Evolutionary conservation across 2,797 vertebrate genomes (phyloP).

Genomic region (Myoxocephalus aenaeus): DNA sequence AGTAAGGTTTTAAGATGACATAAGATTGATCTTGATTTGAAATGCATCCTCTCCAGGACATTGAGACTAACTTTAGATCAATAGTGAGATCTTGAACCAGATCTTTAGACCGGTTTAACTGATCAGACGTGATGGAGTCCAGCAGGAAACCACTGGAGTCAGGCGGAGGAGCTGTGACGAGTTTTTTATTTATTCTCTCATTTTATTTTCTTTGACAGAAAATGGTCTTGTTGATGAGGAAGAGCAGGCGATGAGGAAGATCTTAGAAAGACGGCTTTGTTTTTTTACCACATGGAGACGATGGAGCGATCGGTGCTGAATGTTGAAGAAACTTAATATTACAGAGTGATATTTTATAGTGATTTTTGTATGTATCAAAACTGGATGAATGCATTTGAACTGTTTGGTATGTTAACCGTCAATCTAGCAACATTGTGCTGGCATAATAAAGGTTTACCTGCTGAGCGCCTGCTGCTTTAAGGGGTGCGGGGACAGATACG

Average conservation of each 20-base stretch:
- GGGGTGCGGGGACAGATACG: too few species aligned
- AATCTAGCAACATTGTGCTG: slow-evolving; percentile 80
- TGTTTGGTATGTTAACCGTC: slow-evolving; percentile 80
- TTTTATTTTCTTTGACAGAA: slow-evolving; percentile 76
- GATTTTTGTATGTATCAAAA: slow-evolving; percentile 81
- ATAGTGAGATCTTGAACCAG: too few species aligned
- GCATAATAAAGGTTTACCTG: slow-evolving; percentile 79
- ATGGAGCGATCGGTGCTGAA: slow-evolving; percentile 56
- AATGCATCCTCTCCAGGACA: too few species aligned
- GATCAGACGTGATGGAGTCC: too few species aligned
- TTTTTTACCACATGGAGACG: slow-evolving; percentile 54
- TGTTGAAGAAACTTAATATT: slow-evolving; percentile 67
- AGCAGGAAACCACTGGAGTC: background rate
- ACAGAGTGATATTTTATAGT: slow-evolving; percentile 82
- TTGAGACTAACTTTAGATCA: too few species aligned
- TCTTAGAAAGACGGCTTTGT: slow-evolving; percentile 13
- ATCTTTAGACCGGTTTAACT: too few species aligned
- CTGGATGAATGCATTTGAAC: slow-evolving; percentile 60
- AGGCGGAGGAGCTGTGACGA: slow-evolving; percentile 19
- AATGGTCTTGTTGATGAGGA: slow-evolving; percentile 67
- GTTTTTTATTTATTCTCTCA: slow-evolving; percentile 78
- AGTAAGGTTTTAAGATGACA: too few species aligned
- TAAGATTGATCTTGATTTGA: too few species aligned
- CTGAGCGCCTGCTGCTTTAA: too few species aligned
- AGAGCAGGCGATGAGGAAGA: slow-evolving; percentile 30